Percentiles rank a stretch among this genome's conserved stretches.
Conservation (phyloP, 2,113 vertebrate genomes). For the Danionella cerebrum region DNA sequence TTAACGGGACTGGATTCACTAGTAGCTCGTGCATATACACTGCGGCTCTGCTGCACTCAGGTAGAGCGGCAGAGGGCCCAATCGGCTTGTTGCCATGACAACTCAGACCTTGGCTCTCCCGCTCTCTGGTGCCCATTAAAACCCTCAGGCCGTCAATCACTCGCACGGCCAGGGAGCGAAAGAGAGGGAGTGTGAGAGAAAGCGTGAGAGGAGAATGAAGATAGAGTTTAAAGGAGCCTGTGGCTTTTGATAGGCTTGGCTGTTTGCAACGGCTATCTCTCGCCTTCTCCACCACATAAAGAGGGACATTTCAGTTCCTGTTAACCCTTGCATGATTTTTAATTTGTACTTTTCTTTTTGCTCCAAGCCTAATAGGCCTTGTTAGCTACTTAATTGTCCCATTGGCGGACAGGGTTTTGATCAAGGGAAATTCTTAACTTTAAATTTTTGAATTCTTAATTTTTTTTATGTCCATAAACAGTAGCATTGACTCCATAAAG, state of each 20-base stretch:
- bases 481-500: conserved; percentile 56
- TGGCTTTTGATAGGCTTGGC: conserved; percentile 60
- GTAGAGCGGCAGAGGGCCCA: conserved; percentile 65
- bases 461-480: no score
- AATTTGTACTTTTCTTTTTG: not conserved
- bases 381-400: no score
- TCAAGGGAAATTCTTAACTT: no score
- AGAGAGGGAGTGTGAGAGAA: conserved; percentile 3
- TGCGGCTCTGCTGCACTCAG: conserved; percentile 60
- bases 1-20: not conserved
- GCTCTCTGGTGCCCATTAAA: conserved; percentile 75
- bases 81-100: conserved; percentile 74
- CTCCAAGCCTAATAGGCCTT: not conserved
- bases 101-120: conserved; percentile 70
- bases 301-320: conserved; percentile 22
- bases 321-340: not conserved
- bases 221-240: conserved; percentile 60
- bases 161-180: conserved; percentile 56
- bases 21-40: conserved; percentile 27
- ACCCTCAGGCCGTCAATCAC: conserved; percentile 77
- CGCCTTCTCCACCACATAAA: conserved; percentile 34
- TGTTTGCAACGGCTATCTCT: conserved; percentile 48
- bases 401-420: no score
- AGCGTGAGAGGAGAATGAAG: conserved; percentile 21
- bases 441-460: no score